Evolutionary conservation across 2,797 vertebrate genomes (phyloP).

Genomic region (Crypturellus tataupa): DNA sequence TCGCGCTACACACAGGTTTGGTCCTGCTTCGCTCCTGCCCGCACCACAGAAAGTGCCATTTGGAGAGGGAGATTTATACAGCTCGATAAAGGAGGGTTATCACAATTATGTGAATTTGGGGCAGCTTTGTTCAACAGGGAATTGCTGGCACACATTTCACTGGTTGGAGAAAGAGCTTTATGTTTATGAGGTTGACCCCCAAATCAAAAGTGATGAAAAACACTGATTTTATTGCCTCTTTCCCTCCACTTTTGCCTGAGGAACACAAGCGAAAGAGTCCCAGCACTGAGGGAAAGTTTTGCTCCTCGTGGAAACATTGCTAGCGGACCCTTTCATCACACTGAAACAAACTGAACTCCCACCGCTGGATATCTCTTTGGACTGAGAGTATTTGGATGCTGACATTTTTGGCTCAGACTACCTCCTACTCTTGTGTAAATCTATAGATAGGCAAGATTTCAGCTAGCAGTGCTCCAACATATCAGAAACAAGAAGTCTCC

Average conservation of each 20-base stretch:
- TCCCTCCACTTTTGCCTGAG: neutral
- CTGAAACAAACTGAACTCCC: neutral
- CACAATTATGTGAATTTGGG: neutral
- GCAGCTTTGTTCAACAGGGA: neutral
- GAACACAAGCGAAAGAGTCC: neutral
- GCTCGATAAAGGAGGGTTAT: neutral
- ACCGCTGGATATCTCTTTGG: neutral
- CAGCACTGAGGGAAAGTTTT: accelerated
- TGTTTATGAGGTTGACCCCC: neutral
- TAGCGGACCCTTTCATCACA: neutral
- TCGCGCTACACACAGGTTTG: accelerated
- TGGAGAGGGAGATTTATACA: accelerated
- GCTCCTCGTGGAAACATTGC: neutral
- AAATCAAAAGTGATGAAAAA: neutral
- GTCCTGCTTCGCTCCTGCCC: accelerated
- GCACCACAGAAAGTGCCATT: accelerated
- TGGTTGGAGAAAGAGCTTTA: neutral
- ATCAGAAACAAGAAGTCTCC: neutral
- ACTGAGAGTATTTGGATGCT: neutral
- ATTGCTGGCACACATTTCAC: neutral
- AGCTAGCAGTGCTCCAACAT: neutral
- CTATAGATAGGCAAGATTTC: neutral
- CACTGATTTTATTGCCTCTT: neutral
- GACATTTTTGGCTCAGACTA: neutral
- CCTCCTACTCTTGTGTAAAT: neutral